Conservation (phyloP, 2,113 vertebrate genomes). For the Athene cunicularia region DNA sequence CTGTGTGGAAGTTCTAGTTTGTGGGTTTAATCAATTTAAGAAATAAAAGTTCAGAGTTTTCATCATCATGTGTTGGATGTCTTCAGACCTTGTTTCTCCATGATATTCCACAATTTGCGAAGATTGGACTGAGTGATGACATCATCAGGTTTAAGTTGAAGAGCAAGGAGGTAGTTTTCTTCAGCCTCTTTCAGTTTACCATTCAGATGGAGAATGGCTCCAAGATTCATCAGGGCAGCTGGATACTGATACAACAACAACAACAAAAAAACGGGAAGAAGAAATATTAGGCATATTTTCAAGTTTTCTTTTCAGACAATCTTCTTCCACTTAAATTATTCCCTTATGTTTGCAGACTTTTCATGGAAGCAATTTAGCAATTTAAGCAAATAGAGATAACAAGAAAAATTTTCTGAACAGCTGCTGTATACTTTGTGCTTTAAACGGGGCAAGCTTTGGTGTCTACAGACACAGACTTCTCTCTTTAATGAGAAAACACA, state of each 20-base stretch:
- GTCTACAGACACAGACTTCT: neutral
- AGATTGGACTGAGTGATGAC: slow-evolving; percentile 97
- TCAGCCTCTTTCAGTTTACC: slow-evolving; percentile 93
- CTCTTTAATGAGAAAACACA: slow-evolving; percentile 57
- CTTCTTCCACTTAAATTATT: slow-evolving; percentile 48
- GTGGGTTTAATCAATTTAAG: neutral
- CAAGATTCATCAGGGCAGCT: slow-evolving; percentile 97
- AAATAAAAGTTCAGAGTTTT: neutral
- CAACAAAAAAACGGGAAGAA: neutral
- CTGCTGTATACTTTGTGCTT: slow-evolving; percentile 25
- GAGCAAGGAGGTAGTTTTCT: slow-evolving; percentile 93
- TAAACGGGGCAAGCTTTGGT: slow-evolving; percentile 12
- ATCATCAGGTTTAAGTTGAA: slow-evolving; percentile 95
- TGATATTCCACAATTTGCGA: slow-evolving; percentile 98
- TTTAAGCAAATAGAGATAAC: slow-evolving; percentile 61
- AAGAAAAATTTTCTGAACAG: slow-evolving; percentile 45
- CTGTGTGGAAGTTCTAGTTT: slow-evolving; percentile 38
- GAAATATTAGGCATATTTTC: slow-evolving; percentile 19
- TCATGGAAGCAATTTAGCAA: slow-evolving; percentile 61
- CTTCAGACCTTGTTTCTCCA: slow-evolving; percentile 97
- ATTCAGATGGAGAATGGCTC: slow-evolving; percentile 98
- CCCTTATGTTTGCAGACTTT: slow-evolving; percentile 21
- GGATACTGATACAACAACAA: slow-evolving; percentile 83
- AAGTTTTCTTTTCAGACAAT: slow-evolving; percentile 6
- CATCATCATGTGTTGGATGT: slow-evolving; percentile 85